These are phyloP conservation scores for Amphiprion ocellaris DNA, from an alignment of 2,113 vertebrate genomes.

Conservation along the genomic window DNA sequence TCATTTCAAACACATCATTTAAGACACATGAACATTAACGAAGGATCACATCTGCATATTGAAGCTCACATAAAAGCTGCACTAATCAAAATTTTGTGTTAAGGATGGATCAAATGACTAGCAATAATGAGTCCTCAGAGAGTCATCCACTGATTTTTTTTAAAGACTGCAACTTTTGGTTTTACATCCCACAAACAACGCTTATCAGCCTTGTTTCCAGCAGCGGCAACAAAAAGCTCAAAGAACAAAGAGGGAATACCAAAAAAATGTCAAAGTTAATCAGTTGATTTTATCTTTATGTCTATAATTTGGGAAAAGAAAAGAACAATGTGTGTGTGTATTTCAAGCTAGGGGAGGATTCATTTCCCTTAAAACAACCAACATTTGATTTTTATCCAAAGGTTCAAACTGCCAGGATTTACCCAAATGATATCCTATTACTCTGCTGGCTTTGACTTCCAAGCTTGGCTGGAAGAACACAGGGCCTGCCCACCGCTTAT, in stretches of 20 bases:
- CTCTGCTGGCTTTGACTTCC: conserved; percentile 54
- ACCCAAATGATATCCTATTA: conserved; percentile 55
- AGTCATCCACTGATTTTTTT: neutral
- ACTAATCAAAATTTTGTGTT: neutral
- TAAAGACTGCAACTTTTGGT: neutral
- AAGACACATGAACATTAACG: conserved; percentile 14
- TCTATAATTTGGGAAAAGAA: conserved; percentile 20
- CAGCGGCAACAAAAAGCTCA: neutral
- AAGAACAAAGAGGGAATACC: neutral
- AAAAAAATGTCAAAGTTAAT: conserved; percentile 14
- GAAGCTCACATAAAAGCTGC: neutral
- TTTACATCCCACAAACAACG: neutral
- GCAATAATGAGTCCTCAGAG: neutral
- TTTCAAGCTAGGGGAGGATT: conserved; percentile 29
- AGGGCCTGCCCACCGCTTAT: conserved; percentile 28
- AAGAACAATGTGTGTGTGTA: conserved; percentile 14
- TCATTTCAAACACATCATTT: conserved; percentile 20
- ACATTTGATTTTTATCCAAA: conserved; percentile 42
- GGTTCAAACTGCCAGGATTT: conserved; percentile 42
- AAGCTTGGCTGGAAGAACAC: conserved; percentile 48
- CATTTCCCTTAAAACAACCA: conserved; percentile 41
- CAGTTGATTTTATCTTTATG: conserved; percentile 28
- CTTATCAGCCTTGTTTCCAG: neutral
- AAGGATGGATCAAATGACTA: neutral
- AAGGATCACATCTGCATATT: conserved; percentile 7